Base-by-base conservation (phyloP, 2,888 invertebrate species). In the Tenthredo notha region DNA sequence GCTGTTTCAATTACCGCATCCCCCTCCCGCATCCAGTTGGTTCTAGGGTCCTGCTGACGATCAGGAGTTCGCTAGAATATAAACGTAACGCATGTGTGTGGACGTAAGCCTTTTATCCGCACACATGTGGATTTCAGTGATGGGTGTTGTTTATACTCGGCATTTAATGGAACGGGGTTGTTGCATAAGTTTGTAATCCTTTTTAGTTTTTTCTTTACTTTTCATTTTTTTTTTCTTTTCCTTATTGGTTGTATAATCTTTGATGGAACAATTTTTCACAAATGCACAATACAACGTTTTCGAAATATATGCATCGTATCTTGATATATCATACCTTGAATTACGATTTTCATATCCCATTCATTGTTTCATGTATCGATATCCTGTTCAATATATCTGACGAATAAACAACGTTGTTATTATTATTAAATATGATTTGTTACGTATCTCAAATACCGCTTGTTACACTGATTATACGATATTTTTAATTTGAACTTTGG, bases 1-100 rank as follows among this genome's bases (percentile, higher is more conserved):
- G 90, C 90, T 89, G 89, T 90, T 91, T 90, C 90, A 89, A 91
- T 90, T 90, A 90, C 87, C 86, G 83, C 15, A 33, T 80, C 37
- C 67, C 67, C 70, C 83, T 61, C 83, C 83, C 25, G 43, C 25
- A 83, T 43, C 33, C 77, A 37, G 74, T 74, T 40, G 74, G 74
- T 74, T 25, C 43, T 43, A 21, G 58, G 58, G 58, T 80, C 40
- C 50, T 50, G 54, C 33, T 33, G 50, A 18, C 33, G 77, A 77
- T 77, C 50, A n/a, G 33, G 10, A 77, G 54, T 29, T 77, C n/a
- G 33, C 77, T 77, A 33, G 29, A 77, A 29, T 7, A 77, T 54
- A 47, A 47, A 77, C 72, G 43, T 43, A 21, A 29, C 21, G 61
- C 2, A 61, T 29, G 61, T n/a, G 21, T 50, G 18, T 18, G 18